Base-by-base conservation (phyloP, 2,113 vertebrate species). In the Sisor rabdophorus region DNA sequence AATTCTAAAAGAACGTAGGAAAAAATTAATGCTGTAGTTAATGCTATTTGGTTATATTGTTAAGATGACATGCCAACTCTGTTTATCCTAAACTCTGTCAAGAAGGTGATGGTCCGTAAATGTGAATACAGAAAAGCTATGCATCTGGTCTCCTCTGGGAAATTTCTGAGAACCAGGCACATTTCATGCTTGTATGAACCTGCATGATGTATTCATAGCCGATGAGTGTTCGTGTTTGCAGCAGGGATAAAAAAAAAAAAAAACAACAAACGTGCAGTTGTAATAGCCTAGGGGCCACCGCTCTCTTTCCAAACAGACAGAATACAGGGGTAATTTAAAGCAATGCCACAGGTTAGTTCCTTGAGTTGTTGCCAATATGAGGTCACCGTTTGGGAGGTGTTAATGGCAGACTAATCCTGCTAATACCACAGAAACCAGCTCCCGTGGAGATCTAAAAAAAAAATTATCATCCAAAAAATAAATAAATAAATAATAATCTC, bases 331-430 rank as follows among this genome's bases (percentile, higher is more conserved):
- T 70, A 70, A 61, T 76, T 44, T 69, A 70, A 54, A 47, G 48
- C 28, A 58, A 54, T 61, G 53, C 73, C 28, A 56, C 4, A 55
- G 52, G 50, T 32, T 61, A 67, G 60, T 73, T 48, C 26, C 19
- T 73, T 68, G 54, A 61, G 48, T 11, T 26, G 54, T 40, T 74
- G 79, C 73, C 76, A 77, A 58, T 69, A 55, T 73, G 53, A 59
- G 55, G 68, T 73, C 55, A 54, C 64, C 76, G 54, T 73, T 64
- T 56, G 76, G 69, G 63, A 71, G 67, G 81, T 83, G 81, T 85
- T 85, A 81, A 82, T 79, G 70, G 64, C 70, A 3, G 55, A 48
- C 56, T 84, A 78, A 84, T 84, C 75, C 75, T 17, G 2, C 65
- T 80, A 82, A 80, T 71, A 56, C 78, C 61, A 26, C 75, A 82